phyloP scores from a whole-genome alignment of 2,888 invertebrate genomes.

The Loripinus fragilis region DNA sequence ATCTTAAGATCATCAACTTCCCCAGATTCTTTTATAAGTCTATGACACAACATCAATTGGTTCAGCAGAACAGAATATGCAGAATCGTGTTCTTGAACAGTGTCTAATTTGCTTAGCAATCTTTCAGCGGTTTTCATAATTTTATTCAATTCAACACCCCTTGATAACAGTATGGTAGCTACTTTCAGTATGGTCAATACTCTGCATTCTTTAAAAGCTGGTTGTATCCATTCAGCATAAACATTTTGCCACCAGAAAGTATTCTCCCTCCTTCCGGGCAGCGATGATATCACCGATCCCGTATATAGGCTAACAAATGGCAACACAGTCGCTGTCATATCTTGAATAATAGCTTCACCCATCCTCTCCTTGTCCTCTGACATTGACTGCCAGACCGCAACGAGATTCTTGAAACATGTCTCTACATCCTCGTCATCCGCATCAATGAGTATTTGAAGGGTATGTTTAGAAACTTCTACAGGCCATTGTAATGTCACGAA shows the following conservation, averaged over 20 bases:
- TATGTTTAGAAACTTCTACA: background rate
- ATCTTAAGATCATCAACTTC: background rate
- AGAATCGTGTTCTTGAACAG: background rate
- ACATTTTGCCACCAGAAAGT: background rate
- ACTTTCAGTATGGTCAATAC: background rate
- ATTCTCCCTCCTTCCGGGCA: background rate
- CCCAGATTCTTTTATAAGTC: background rate
- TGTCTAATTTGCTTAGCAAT: background rate
- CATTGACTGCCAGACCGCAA: background rate
- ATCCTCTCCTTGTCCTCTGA: background rate
- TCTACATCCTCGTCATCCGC: background rate
- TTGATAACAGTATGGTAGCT: background rate
- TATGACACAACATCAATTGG: background rate
- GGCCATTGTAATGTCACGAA: background rate
- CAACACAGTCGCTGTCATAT: background rate
- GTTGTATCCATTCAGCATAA: conserved; percentile 1
- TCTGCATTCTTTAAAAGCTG: background rate
- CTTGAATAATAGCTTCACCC: background rate
- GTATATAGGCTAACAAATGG: background rate
- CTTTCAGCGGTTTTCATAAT: background rate
- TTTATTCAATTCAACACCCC: background rate
- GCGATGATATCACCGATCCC: background rate
- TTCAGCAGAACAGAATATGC: background rate
- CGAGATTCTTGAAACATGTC: background rate
- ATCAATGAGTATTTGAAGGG: background rate